Conservation (phyloP, 2,797 vertebrate species). For the Anolis apletophallus region DNA sequence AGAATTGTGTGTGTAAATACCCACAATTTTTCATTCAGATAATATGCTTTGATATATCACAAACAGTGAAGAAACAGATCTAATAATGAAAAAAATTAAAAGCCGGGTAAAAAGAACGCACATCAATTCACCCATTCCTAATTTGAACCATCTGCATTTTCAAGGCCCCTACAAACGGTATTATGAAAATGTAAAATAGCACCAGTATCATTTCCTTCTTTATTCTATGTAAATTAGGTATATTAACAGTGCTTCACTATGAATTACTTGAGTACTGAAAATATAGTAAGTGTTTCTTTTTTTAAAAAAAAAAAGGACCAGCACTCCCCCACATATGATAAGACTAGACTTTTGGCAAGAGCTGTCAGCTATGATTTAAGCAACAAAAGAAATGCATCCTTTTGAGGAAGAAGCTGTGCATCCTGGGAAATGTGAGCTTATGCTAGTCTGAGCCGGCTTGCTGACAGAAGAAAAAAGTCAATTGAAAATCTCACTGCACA, state of each 20-base stretch:
- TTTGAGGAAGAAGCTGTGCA: not conserved
- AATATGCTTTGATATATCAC: too few relatives aligned
- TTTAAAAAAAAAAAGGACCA: not conserved
- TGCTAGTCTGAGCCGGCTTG: not conserved
- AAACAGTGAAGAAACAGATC: not conserved
- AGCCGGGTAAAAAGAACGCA: not conserved
- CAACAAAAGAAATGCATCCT: not conserved
- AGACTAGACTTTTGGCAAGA: not conserved
- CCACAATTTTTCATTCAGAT: too few relatives aligned
- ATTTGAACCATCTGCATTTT: not conserved
- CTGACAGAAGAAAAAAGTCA: constrained; percentile 1
- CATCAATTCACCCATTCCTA: not conserved
- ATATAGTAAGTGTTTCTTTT: not conserved
- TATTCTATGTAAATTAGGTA: not conserved
- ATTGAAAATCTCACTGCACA: not conserved
- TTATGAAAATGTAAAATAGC: not conserved
- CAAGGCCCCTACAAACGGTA: not conserved
- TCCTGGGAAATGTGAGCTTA: not conserved
- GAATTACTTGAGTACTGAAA: not conserved
- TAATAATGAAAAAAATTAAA: not conserved
- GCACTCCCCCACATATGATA: not conserved
- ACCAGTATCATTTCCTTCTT: not conserved
- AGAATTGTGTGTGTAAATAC: not conserved
- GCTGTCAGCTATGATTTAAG: not conserved
- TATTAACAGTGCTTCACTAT: not conserved